A percentile compares a stretch with the other conserved stretches of the same genome.
These are phyloP conservation scores for Orthonychiurus folsomi DNA, from an alignment of 2,888 invertebrate genomes.

Conservation along the genomic window DNA sequence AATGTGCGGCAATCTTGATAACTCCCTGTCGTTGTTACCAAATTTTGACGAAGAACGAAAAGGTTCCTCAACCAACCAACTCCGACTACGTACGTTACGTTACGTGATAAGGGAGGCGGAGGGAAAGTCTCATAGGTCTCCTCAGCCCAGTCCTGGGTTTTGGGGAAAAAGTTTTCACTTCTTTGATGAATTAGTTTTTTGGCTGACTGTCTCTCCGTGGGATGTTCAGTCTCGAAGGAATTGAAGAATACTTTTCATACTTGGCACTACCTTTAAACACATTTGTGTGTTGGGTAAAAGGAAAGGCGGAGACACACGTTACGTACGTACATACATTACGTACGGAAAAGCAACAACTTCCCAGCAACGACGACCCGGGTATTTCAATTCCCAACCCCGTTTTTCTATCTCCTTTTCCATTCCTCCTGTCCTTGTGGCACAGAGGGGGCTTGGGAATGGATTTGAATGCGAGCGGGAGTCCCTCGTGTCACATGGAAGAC, in stretches of 20 bases:
- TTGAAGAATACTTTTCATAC: neutral
- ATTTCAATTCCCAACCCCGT: slow-evolving; percentile 1
- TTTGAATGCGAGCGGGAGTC: slow-evolving; percentile 4
- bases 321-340: too few relatives aligned
- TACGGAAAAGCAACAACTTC: too few relatives aligned
- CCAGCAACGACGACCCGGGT: too few relatives aligned
- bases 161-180: neutral
- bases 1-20: neutral
- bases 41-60: slow-evolving; percentile 1
- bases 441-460: too few relatives aligned
- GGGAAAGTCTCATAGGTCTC: neutral
- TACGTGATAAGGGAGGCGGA: neutral
- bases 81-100: too few relatives aligned
- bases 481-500: neutral
- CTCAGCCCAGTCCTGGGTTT: neutral
- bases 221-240: neutral
- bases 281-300: too few relatives aligned
- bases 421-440: too few relatives aligned
- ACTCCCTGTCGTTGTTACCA: neutral
- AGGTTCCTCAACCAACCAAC: neutral
- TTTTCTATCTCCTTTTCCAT: neutral
- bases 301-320: too few relatives aligned
- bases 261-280: too few relatives aligned
- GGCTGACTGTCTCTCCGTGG: neutral
- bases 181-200: slow-evolving; percentile 17